A percentile compares a stretch with the other conserved stretches of the same genome.
These are phyloP conservation scores for Pseudorhombus dupliciocellatus DNA, from an alignment of 2,113 vertebrate species.

Conservation along the genomic window DNA sequence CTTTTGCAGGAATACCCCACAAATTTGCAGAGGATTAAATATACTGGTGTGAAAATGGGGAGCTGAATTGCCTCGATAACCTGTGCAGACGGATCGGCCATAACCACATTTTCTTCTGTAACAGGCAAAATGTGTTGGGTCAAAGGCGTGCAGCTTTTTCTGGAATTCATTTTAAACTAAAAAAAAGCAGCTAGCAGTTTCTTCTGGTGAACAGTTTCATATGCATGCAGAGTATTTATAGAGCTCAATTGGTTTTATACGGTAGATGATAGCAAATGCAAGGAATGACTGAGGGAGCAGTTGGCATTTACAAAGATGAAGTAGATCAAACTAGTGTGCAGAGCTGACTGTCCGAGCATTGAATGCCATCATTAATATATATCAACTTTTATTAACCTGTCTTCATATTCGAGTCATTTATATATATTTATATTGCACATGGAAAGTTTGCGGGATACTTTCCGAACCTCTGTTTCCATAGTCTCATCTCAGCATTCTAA, in stretches of 20 bases:
- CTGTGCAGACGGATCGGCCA: conserved; percentile 23
- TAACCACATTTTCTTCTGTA: conserved; percentile 16
- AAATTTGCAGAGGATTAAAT: conserved; percentile 27
- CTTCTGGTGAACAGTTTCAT: background rate
- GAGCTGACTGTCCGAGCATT: background rate
- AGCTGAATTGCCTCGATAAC: conserved; percentile 16
- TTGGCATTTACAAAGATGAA: conserved; percentile 4
- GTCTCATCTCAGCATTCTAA: background rate
- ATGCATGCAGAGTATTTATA: background rate
- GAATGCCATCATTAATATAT: background rate
- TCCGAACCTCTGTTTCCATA: background rate
- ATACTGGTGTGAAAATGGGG: conserved; percentile 21
- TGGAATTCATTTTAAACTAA: background rate
- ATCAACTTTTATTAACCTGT: background rate
- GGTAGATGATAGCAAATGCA: background rate
- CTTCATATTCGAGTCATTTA: background rate
- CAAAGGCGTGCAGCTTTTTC: conserved; percentile 2
- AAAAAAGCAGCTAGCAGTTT: background rate
- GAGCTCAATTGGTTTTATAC: background rate
- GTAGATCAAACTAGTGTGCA: background rate
- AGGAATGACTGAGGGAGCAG: conserved; percentile 7
- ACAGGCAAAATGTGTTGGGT: conserved; percentile 8
- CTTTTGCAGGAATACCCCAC: conserved; percentile 15
- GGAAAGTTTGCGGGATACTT: background rate
- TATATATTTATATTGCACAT: background rate